Base-by-base conservation (phyloP, 2,113 vertebrate species). In the Pachypanchax playfairii region DNA sequence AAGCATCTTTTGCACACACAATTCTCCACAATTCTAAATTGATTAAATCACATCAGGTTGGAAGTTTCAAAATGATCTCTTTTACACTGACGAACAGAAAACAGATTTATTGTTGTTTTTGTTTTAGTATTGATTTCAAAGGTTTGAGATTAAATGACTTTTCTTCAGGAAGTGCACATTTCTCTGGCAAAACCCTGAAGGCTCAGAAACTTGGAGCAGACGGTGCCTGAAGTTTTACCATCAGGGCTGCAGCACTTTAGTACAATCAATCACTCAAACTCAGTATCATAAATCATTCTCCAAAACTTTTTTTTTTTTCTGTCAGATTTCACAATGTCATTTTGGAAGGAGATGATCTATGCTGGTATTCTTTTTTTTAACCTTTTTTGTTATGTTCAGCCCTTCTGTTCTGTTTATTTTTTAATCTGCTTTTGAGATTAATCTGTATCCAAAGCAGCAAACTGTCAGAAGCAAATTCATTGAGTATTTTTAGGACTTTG, bases 211-310 rank as follows among this genome's bases (percentile, higher is more conserved):
- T 25, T 47, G 17, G 8, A 60, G 46, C 67, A 60, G 54, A 75
- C 71, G 72, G 75, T 79, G 60, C 58, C 33, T 65, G 65, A 52
- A 60, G 65, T 69, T 75, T 54, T 55, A 62, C 82, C 73, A 71
- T 41, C 14, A 3, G 65, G 54, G 63, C 47, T 35, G 20, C 44
- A 62, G 39, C 49, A 54, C 62, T 74, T 61, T 56, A 47, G 44
- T 70, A 56, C 77, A 55, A 81, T 85, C 77, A 75, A 79, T 85
- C 77, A 70, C 63, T 72, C 33, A 57, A 29, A 73, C 54, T 56
- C 62, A 36, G 67, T 52, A 11, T 13, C 52, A 83, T 83, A 63
- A 77, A 83, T 83, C 75, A 83, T 48, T 26, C 33, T 15, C 43
- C 24, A 52, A 65, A 80, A 58, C 43, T 58, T n/a, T 58, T 21